These are phyloP conservation scores for Cantharis rufa DNA, from an alignment of 2,888 invertebrate species.

Conservation along the genomic window DNA sequence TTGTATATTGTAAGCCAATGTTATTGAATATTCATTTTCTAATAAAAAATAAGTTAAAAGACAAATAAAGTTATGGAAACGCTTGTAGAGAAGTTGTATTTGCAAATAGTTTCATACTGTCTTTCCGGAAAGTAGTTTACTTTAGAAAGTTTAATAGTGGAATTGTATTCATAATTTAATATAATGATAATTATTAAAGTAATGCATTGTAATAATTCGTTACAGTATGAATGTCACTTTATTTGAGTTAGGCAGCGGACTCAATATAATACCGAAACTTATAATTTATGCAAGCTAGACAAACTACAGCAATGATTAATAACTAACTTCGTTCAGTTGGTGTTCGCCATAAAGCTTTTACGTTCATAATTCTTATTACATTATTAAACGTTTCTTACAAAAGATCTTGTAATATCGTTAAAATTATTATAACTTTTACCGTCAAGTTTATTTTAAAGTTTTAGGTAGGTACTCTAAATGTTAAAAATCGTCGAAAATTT, in stretches of 20 bases:
- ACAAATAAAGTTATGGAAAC: too few relatives aligned
- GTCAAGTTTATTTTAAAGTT: too few relatives aligned
- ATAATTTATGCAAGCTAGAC: conserved; percentile 21
- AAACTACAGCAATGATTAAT: conserved; percentile 13
- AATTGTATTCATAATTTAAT: background rate
- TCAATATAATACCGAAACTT: conserved; percentile 11
- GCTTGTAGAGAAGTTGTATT: too few relatives aligned
- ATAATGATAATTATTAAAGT: conserved; percentile 7
- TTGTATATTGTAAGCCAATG: too few relatives aligned
- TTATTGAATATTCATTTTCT: too few relatives aligned
- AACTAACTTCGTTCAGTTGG: conserved; percentile 1
- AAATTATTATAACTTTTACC: background rate
- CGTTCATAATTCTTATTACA: background rate
- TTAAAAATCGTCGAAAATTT: too few relatives aligned
- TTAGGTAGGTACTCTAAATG: too few relatives aligned
- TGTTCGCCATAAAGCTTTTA: conserved; percentile 3
- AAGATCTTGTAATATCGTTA: background rate
- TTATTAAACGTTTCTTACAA: background rate
- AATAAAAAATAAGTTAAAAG: too few relatives aligned
- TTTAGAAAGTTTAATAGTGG: background rate
- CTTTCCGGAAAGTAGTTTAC: background rate
- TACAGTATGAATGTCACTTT: conserved; percentile 16
- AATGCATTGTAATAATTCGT: conserved; percentile 9
- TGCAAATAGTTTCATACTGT: too few relatives aligned
- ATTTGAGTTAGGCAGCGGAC: conserved; percentile 4